Evolutionary conservation across 2,797 vertebrate genomes (phyloP).

Genomic region (Psittacula echo): DNA sequence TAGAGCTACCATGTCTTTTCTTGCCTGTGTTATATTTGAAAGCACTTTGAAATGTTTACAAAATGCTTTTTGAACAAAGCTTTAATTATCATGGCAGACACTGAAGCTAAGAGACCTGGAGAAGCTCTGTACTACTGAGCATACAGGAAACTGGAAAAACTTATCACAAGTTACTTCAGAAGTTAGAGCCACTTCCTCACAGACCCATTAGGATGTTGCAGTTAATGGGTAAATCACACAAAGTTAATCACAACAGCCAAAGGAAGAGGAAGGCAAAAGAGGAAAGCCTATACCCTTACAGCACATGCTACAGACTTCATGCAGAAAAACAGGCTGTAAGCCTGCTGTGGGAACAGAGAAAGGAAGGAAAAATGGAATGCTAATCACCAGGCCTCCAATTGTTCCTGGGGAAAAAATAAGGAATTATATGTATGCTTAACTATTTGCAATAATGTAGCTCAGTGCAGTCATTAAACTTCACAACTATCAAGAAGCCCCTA

Average conservation of each 20-base stretch:
- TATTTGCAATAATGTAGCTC: not conserved
- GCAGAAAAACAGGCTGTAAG: not conserved
- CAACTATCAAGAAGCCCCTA: not conserved
- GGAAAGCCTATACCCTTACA: not conserved
- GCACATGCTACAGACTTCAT: not conserved
- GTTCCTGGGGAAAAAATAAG: not conserved
- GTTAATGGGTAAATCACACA: not conserved
- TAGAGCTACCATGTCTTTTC: not conserved
- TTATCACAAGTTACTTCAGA: not conserved
- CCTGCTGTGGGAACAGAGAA: not conserved
- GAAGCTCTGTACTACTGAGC: not conserved
- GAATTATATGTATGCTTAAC: not conserved
- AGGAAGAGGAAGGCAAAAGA: not conserved
- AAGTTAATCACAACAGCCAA: not conserved
- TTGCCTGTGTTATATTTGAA: not conserved
- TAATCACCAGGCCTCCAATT: not conserved
- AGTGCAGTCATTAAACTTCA: not conserved
- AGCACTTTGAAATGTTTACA: not conserved
- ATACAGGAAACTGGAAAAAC: not conserved
- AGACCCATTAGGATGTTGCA: not conserved
- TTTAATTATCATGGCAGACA: not conserved
- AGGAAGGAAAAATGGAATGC: not conserved
- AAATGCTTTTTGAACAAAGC: not conserved
- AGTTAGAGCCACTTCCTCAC: not conserved
- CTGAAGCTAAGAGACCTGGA: not conserved